Evolutionary conservation across 2,888 invertebrate species (phyloP).

Genomic region (Helobdella robusta): DNA sequence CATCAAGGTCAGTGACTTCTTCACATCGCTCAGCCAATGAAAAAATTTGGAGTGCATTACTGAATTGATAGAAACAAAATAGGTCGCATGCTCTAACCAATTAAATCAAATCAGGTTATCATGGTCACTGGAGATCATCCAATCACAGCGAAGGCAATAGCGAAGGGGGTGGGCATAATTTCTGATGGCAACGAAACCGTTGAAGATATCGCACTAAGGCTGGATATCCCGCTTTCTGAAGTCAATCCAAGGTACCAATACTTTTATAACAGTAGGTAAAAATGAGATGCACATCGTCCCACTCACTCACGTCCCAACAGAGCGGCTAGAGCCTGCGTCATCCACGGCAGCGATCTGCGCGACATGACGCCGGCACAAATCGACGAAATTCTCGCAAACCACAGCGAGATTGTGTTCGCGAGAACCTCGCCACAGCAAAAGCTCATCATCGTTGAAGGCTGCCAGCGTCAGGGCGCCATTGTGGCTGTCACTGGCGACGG

Average conservation of each 20-base stretch:
- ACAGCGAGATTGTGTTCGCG: slow-evolving; percentile 91
- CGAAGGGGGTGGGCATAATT: slow-evolving; percentile 55
- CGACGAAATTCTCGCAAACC: slow-evolving; percentile 80
- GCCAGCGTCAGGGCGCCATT: slow-evolving; percentile 65
- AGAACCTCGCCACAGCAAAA: slow-evolving; percentile 85
- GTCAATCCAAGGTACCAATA: slow-evolving; percentile 50
- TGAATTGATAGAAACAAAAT: too few species aligned
- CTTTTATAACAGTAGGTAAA: too few species aligned
- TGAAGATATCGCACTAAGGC: slow-evolving; percentile 70
- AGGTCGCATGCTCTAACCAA: too few species aligned
- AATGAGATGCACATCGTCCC: too few species aligned
- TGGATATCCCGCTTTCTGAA: slow-evolving; percentile 47
- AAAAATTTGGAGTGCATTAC: too few species aligned
- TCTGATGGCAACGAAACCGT: slow-evolving; percentile 54
- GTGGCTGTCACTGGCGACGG: slow-evolving; percentile 81
- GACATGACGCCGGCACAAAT: slow-evolving; percentile 73
- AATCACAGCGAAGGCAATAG: slow-evolving; percentile 55
- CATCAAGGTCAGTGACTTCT: slow-evolving; percentile 68
- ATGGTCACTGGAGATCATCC: slow-evolving; percentile 57
- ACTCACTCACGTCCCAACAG: too few species aligned
- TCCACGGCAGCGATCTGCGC: slow-evolving; percentile 59
- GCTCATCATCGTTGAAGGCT: slow-evolving; percentile 68
- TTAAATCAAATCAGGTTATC: slow-evolving; percentile 60
- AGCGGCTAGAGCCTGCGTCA: slow-evolving; percentile 49
- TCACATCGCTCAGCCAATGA: too few species aligned